phyloP scores from a whole-genome alignment of 2,888 invertebrate genomes.

The Periphyllus acericola region DNA sequence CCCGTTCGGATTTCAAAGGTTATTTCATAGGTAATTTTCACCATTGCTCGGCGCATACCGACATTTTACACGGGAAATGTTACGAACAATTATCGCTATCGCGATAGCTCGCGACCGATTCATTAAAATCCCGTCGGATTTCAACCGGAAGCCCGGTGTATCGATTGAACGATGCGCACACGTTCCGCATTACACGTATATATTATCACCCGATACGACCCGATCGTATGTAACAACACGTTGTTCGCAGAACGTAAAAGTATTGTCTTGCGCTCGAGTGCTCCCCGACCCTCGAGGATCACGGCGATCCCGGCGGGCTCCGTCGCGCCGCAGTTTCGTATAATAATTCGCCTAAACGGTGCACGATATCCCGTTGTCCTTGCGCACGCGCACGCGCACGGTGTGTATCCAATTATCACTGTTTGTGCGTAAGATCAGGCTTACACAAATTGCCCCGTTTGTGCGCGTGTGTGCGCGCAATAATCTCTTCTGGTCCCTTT shows the following conservation, averaged over 20 bases:
- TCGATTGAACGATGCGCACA: too few species aligned
- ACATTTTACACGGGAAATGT: too few species aligned
- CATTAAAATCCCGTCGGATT: too few species aligned
- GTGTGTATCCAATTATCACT: slow-evolving; percentile 33
- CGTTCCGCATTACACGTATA: too few species aligned
- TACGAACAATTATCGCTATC: too few species aligned
- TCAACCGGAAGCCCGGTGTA: too few species aligned
- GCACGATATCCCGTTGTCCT: not conserved
- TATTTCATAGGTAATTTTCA: too few species aligned
- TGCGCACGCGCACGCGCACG: not conserved
- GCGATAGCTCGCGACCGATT: too few species aligned
- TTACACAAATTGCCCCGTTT: slow-evolving; percentile 36
- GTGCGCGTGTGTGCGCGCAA: too few species aligned
- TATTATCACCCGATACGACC: too few species aligned
- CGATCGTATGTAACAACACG: not conserved
- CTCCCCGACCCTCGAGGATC: not conserved
- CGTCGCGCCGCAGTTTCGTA: not conserved
- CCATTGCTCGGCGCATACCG: too few species aligned
- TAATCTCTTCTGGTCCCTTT: slow-evolving; percentile 33
- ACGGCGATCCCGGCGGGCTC: not conserved
- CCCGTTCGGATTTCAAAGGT: too few species aligned
- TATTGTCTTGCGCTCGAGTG: not conserved
- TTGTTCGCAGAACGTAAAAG: not conserved
- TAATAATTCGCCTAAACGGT: not conserved
- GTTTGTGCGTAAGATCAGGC: slow-evolving; percentile 28